Conservation (phyloP, 2,888 invertebrate species). For the Matsumyia berberina region DNA sequence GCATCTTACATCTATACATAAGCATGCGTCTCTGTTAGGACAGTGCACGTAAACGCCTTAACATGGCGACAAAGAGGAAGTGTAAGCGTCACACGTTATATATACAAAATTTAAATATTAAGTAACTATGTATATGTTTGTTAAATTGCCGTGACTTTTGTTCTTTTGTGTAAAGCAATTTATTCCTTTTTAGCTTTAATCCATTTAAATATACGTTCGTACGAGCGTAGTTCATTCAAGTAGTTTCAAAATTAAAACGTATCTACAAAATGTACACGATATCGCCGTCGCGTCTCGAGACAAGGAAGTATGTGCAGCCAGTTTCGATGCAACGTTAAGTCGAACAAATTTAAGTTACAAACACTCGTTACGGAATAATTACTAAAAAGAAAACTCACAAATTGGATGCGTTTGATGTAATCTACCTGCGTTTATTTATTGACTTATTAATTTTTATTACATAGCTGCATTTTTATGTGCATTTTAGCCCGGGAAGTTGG, state of each 20-base stretch:
- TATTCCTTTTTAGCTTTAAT: conserved; percentile 15
- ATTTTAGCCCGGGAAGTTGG: background rate
- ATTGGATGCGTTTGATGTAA: too few species aligned
- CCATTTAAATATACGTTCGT: conserved; percentile 12
- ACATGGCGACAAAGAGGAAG: background rate
- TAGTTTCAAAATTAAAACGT: background rate
- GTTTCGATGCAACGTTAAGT: conserved; percentile 15
- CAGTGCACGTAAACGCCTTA: background rate
- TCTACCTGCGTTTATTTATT: background rate
- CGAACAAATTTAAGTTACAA: background rate
- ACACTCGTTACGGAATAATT: background rate
- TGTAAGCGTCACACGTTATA: background rate
- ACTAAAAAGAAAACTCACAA: background rate
- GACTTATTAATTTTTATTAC: background rate
- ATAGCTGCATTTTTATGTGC: conserved; percentile 16
- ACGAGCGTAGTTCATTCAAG: conserved; percentile 14
- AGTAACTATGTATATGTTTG: background rate
- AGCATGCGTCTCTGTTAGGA: background rate
- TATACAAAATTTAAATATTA: background rate
- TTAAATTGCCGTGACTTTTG: conserved; percentile 9
- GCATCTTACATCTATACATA: background rate
- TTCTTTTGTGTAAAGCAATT: background rate
- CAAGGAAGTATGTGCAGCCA: background rate
- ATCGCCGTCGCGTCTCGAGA: conserved; percentile 14
- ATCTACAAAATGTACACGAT: background rate